Evolutionary conservation across 1,140 invertebrate genomes (phyloP).

Genomic region (Lineus longissimus): DNA sequence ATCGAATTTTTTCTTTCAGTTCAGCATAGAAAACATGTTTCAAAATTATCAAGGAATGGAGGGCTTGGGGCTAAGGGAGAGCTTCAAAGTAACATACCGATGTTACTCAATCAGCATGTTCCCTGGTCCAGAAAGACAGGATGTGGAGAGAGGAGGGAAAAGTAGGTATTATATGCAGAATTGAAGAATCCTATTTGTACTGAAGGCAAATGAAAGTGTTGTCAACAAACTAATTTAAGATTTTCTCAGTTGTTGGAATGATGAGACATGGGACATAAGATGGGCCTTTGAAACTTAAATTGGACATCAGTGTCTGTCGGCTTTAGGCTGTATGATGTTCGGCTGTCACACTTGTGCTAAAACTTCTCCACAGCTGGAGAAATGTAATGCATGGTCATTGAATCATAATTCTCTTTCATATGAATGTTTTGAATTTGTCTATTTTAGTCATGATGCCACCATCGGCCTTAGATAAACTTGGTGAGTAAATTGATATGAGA

Average conservation of each 20-base stretch:
- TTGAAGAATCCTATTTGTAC: not conserved
- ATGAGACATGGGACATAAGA: not conserved
- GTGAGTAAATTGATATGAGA: constrained; percentile 47
- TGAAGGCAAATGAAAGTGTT: not conserved
- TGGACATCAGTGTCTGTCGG: constrained; percentile 1
- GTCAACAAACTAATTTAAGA: not conserved
- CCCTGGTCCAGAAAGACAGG: constrained; percentile 85
- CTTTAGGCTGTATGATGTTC: too few relatives aligned
- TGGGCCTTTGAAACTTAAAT: constrained; percentile 5
- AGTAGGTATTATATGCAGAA: constrained; percentile 69
- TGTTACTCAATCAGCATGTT: constrained; percentile 96
- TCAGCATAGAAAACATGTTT: constrained; percentile 37
- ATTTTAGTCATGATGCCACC: constrained; percentile 93
- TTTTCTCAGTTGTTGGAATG: not conserved
- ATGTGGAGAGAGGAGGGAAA: constrained; percentile 97
- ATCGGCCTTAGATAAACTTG: constrained; percentile 87
- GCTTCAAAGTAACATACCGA: constrained; percentile 58
- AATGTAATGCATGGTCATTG: too few relatives aligned
- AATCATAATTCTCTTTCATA: too few relatives aligned
- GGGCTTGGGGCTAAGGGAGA: constrained; percentile 20
- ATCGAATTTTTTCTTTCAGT: constrained; percentile 22
- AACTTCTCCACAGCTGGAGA: too few relatives aligned
- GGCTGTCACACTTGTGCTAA: too few relatives aligned
- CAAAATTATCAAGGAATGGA: constrained; percentile 27
- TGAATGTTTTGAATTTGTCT: constrained; percentile 22